Conservation (phyloP, 2,113 vertebrate species). For the Osmerus eperlanus region DNA sequence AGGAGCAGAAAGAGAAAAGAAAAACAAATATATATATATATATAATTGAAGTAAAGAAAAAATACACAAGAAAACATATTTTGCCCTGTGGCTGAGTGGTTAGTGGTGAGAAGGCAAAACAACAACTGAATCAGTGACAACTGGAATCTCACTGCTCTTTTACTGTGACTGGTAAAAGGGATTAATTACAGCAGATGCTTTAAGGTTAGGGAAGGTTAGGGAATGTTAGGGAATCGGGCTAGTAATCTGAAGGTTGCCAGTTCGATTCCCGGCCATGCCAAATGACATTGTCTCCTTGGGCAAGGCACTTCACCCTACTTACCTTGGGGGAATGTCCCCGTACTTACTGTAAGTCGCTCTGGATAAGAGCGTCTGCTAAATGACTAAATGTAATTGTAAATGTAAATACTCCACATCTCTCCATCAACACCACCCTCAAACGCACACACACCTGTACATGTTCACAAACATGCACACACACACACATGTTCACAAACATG, state of each 20-base stretch:
- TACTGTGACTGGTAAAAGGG: slow-evolving; percentile 48
- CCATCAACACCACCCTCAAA: slow-evolving; percentile 21
- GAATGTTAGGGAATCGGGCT: too few relatives aligned
- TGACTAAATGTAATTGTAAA: too few relatives aligned
- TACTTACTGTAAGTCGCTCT: too few relatives aligned
- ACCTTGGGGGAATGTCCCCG: too few relatives aligned
- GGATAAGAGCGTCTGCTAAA: too few relatives aligned
- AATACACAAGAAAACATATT: slow-evolving; percentile 5
- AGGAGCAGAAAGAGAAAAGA: neutral
- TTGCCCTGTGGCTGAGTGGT: neutral
- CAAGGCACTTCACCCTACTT: too few relatives aligned
- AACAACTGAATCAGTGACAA: slow-evolving; percentile 11
- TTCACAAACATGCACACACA: slow-evolving; percentile 3
- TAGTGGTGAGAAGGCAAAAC: slow-evolving; percentile 21
- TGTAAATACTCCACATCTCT: slow-evolving; percentile 57
- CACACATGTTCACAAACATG: neutral
- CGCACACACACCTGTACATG: neutral
- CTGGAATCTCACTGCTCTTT: slow-evolving; percentile 48
- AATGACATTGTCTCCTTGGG: too few relatives aligned
- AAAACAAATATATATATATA: neutral
- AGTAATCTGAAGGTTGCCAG: too few relatives aligned
- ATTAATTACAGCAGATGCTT: slow-evolving; percentile 55
- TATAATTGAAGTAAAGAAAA: neutral
- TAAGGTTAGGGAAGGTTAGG: too few relatives aligned
- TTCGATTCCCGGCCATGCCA: too few relatives aligned